phyloP scores from a whole-genome alignment of 2,888 invertebrate genomes.

The Ptilodon capucinus region DNA sequence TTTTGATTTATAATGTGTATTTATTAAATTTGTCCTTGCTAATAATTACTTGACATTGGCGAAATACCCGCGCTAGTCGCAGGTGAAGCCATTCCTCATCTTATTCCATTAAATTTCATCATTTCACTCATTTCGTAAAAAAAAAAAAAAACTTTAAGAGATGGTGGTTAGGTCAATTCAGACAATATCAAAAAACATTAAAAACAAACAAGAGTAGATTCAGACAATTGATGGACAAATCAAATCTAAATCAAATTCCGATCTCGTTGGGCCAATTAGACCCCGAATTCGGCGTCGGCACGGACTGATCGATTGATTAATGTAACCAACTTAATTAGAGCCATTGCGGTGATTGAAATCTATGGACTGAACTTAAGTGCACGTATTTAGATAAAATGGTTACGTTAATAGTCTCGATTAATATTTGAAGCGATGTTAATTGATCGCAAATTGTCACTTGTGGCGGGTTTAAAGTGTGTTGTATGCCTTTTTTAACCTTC shows the following conservation, averaged over 20 bases:
- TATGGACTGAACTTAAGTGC: neutral
- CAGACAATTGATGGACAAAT: constrained; percentile 25
- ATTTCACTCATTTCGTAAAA: no score
- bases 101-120: no score
- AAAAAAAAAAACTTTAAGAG: no score
- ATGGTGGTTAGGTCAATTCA: no score
- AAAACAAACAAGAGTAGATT: constrained; percentile 12
- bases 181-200: neutral
- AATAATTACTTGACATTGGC: no score
- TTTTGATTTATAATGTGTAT: no score
- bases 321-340: constrained; percentile 27
- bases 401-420: constrained; percentile 25
- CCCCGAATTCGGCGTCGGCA: constrained; percentile 22
- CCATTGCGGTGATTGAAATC: constrained; percentile 18
- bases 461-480: constrained; percentile 5
- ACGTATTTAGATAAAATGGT: constrained; percentile 15
- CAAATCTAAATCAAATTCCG: constrained; percentile 35
- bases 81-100: no score
- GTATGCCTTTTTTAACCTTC: neutral
- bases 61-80: no score
- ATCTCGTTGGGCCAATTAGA: constrained; percentile 38
- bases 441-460: constrained; percentile 28
- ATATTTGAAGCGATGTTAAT: constrained; percentile 32
- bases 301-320: constrained; percentile 41
- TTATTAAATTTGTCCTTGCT: no score